Base-by-base conservation (phyloP, 2,113 vertebrate species). In the Vulpes vulpes region DNA sequence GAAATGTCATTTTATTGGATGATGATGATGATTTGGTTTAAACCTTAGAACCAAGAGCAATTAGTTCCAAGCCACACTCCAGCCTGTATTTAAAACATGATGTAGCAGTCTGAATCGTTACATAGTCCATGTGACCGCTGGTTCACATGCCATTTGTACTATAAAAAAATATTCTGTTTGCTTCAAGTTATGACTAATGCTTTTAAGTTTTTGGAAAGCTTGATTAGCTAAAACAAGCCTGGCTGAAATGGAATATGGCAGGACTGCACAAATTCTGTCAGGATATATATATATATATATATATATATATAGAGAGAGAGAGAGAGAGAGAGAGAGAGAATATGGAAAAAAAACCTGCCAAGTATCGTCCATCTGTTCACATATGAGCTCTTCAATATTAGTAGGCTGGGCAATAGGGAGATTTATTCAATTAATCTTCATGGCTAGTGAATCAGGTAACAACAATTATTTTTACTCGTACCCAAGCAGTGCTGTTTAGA, bases 121-220 rank as follows among this genome's bases (percentile, higher is more conserved):
- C 14, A 10, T 5, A 55, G 32, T 59, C 10, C 59, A 76, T 3
- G 7, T 92, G 69, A 74, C 88, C 55, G 82, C 65, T 89, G 38
- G 3, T 51, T 76, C 0, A 0, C 16, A 59, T 76, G 7, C 12
- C 32, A 85, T 62, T 93, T 87, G 22, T 67, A 69, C 51, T 93
- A 69, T 83, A 96, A 83, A 91, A 82, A 93, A 43, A 51, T 43
- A 73, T 73, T 96, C 71, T 96, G n/a, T 92, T 93, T 19, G 0
- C 78, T 96, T 94, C 74, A 92, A 86, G 25, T 96, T 85, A 74
- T 96, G 17, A 97, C 69, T 20, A 87, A 94, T 0, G 1, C 85
- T 96, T 98, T 86, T 25, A 97, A 88, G 74, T 81, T 96, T 97
- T 86, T 95, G 62, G 93, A 96, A 97, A 73, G 74, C 90, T 78